Percentiles rank a stretch among this genome's conserved stretches.
These are phyloP conservation scores for Lophius americanus DNA, from an alignment of 2,797 vertebrate genomes.

Conservation along the genomic window DNA sequence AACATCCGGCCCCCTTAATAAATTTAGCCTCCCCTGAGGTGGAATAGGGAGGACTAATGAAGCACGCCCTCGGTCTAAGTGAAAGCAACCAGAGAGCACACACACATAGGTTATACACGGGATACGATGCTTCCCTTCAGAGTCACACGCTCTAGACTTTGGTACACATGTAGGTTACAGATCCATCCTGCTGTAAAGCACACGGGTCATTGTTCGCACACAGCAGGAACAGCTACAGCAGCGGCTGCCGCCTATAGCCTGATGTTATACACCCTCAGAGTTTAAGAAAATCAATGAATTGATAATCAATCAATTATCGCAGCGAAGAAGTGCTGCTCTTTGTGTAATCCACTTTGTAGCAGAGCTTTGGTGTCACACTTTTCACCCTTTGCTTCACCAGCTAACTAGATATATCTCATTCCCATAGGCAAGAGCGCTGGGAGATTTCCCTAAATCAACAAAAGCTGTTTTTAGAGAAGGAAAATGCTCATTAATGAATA, in stretches of 20 bases:
- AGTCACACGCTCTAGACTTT: conserved; percentile 41
- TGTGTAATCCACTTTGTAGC: conserved; percentile 71
- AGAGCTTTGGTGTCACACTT: conserved; percentile 71
- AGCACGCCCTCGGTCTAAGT: conserved; percentile 65
- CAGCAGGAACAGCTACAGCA: conserved; percentile 7
- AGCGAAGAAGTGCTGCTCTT: conserved; percentile 34
- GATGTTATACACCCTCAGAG: conserved; percentile 15
- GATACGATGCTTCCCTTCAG: conserved; percentile 31
- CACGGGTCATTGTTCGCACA: conserved; percentile 36
- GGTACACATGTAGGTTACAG: conserved; percentile 36
- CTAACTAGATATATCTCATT: conserved; percentile 65
- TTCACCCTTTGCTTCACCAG: conserved; percentile 57
- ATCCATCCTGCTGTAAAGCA: conserved; percentile 54
- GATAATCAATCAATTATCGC: conserved; percentile 56
- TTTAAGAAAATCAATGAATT: conserved; percentile 38
- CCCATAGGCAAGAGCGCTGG: conserved; percentile 58
- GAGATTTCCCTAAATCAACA: conserved; percentile 72
- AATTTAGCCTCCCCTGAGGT: conserved; percentile 68
- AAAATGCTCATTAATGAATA: conserved; percentile 74
- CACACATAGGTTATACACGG: conserved; percentile 18
- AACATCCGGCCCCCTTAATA: conserved; percentile 78
- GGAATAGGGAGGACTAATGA: conserved; percentile 73
- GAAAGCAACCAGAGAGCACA: conserved; percentile 32
- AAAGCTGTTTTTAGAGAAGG: conserved; percentile 52
- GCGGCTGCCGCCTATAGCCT: conserved; percentile 7